Evolutionary conservation across 1,140 invertebrate genomes (phyloP), one percentile per base, ranked within the genome.

Genomic region (Procambarus virginalis): DNA sequence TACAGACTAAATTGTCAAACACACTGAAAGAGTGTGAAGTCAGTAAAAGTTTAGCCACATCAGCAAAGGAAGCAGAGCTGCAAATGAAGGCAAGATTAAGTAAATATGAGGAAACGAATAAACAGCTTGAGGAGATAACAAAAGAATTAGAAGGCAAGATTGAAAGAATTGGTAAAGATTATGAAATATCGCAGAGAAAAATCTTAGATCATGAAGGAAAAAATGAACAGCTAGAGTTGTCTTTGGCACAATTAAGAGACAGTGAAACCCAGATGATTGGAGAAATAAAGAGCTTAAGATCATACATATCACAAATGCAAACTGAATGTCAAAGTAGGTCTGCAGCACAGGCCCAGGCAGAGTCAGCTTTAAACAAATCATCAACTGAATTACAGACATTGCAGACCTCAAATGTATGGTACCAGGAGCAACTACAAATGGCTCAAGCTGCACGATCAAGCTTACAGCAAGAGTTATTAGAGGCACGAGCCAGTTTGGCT

Each of bases 391-490:
- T 88, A 4, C 58, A 85, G 46, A 51, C 81, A 12, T 48, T 75
- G 17, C 76, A 88, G 34, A 76, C 70, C 10, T 77, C 80, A 49
- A 88, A 49, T 34, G 22, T 73, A 9, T 84, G 91, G 81, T 88
- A 89, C 68, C 91, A 91, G 34, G 79, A 88, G 60, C 91, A 91
- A 60, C 49, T 91, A 34, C 85, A 89, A n/a, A 70, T 60, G 8
- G 86, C 86, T 12, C 86, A 91, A 84, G 46, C 73, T 68, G 85
- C 82, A 70, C 73, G 86, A n/a, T 70, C 81, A 20, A 75, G 51
- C 45, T 58, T 91, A 73, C 91, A 91, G 82, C 73, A 88, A 80
- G 91, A 88, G 64, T 46, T 86, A 17, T 12, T 88, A 48, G 76
- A 88, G 46, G 68, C 91, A 22, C 46, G 84, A 73, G 49, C 76